Conservation (phyloP, 2,888 invertebrate genomes). For the Mantis religiosa region DNA sequence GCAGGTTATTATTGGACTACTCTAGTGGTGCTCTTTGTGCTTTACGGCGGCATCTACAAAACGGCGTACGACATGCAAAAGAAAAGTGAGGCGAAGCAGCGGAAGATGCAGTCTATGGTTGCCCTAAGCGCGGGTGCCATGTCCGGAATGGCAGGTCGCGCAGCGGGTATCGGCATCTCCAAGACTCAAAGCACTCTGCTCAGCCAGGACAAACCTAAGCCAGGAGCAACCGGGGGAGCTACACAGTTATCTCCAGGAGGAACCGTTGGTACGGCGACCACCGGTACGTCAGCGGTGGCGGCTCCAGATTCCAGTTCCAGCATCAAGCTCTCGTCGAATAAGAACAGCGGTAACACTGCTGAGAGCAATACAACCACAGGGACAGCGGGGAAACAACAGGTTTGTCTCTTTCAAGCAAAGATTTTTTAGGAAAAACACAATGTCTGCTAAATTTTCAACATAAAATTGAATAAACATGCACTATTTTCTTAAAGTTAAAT, state of each 20-base stretch:
- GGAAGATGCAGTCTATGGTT: slow-evolving; percentile 93
- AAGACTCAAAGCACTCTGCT: slow-evolving; percentile 67
- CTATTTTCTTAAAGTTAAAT: no score
- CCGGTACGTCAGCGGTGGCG: background rate
- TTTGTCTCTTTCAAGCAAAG: background rate
- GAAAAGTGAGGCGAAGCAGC: slow-evolving; percentile 92
- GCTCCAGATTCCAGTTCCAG: slow-evolving; percentile 54
- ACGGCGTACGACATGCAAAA: slow-evolving; percentile 97
- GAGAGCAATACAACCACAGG: slow-evolving; percentile 53
- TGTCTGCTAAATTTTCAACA: no score
- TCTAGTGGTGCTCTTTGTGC: slow-evolving; percentile 85
- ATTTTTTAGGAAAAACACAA: background rate
- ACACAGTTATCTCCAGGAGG: slow-evolving; percentile 34
- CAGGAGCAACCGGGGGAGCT: slow-evolving; percentile 44
- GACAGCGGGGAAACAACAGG: background rate
- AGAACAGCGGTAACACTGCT: slow-evolving; percentile 55
- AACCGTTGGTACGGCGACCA: slow-evolving; percentile 10
- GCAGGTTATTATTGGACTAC: slow-evolving; percentile 92
- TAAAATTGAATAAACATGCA: no score
- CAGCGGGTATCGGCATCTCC: slow-evolving; percentile 80
- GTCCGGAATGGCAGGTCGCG: slow-evolving; percentile 85
- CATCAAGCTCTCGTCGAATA: slow-evolving; percentile 57
- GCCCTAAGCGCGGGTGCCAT: slow-evolving; percentile 84
- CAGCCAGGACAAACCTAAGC: slow-evolving; percentile 67
- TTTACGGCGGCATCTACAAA: slow-evolving; percentile 96